These are phyloP conservation scores for Lathronympha strigana DNA, from an alignment of 2,888 invertebrate species.

Conservation along the genomic window DNA sequence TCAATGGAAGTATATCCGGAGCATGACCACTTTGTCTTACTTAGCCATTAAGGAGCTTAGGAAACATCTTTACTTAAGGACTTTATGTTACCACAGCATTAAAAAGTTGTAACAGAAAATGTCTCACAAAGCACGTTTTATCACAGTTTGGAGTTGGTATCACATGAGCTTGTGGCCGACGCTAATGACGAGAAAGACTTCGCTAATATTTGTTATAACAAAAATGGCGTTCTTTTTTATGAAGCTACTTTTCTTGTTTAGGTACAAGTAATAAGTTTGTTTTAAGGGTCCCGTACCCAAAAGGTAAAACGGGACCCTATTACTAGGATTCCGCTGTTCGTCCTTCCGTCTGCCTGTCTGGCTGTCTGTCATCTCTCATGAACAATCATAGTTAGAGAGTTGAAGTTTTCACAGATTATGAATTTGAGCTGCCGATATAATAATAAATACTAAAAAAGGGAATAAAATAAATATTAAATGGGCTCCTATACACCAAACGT, in stretches of 20 bases:
- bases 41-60: constrained; percentile 70
- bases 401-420: too few species aligned
- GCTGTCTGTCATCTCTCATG: too few species aligned
- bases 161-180: constrained; percentile 68
- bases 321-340: too few species aligned
- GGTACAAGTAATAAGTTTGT: too few species aligned
- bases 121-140: constrained; percentile 76
- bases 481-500: too few species aligned
- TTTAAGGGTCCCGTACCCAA: too few species aligned
- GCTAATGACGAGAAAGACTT: constrained; percentile 65
- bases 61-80: constrained; percentile 61
- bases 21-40: constrained; percentile 54
- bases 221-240: constrained; percentile 36
- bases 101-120: constrained; percentile 71
- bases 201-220: constrained; percentile 38
- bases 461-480: too few species aligned
- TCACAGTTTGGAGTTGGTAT: constrained; percentile 70
- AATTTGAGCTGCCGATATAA: too few species aligned
- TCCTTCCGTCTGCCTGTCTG: too few species aligned
- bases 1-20: neutral
- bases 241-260: constrained; percentile 35
- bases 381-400: too few species aligned
- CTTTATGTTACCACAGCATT: constrained; percentile 68
- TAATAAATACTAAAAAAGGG: too few species aligned
- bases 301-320: too few species aligned